These are phyloP conservation scores for Lasiurus borealis DNA, from an alignment of 2,113 vertebrate species.

Conservation along the genomic window DNA sequence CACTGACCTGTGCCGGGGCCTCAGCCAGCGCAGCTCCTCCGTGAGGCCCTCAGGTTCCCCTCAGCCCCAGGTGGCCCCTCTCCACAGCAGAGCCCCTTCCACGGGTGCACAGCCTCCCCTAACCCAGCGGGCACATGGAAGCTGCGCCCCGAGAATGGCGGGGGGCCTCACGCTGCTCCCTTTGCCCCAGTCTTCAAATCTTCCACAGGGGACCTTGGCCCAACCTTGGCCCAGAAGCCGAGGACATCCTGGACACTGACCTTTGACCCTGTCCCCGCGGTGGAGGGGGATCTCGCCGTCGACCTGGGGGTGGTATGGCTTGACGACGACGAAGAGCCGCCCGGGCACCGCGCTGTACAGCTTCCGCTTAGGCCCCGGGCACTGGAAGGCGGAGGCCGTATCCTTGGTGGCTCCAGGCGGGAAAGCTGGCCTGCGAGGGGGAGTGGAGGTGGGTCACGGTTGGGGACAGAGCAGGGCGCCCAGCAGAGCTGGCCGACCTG, in stretches of 20 bases:
- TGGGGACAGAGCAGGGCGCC: neutral
- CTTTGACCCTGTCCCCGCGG: conserved; percentile 97
- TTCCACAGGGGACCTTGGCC: rapidly evolving
- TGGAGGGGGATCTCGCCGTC: conserved; percentile 96
- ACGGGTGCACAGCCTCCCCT: rapidly evolving
- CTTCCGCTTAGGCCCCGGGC: conserved; percentile 92
- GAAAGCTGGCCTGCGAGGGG: conserved; percentile 82
- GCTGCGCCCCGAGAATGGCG: rapidly evolving
- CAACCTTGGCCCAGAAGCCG: neutral
- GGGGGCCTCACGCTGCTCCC: no score
- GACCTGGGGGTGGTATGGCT: conserved; percentile 94
- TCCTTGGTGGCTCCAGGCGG: conserved; percentile 89
- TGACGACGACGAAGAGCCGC: conserved; percentile 94
- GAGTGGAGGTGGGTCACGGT: rapidly evolving
- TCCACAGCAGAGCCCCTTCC: rapidly evolving
- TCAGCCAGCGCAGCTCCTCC: rapidly evolving
- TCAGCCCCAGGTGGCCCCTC: no score
- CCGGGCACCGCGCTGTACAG: conserved; percentile 97
- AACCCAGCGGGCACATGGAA: rapidly evolving
- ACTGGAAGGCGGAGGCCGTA: conserved; percentile 85
- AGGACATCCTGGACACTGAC: conserved; percentile 83
- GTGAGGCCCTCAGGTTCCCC: rapidly evolving
- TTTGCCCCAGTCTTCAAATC: rapidly evolving
- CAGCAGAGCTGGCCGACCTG: no score
- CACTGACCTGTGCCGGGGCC: neutral